A percentile compares a stretch with the other conserved stretches of the same genome.
Evolutionary conservation across 2,888 invertebrate genomes (phyloP).

Genomic region (Abrostola tripartita): DNA sequence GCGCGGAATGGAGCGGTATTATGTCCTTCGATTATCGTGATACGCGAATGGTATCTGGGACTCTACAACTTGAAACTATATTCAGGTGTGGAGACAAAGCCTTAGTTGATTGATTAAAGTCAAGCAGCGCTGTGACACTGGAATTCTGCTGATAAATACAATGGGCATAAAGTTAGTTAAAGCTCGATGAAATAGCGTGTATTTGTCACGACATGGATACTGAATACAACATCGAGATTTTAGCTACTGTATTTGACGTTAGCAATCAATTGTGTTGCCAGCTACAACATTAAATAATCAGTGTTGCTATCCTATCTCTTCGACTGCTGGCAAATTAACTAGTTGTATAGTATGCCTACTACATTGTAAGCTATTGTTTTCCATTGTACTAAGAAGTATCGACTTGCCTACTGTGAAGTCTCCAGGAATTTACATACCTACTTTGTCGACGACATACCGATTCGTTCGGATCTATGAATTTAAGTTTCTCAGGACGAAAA

Average conservation of each 20-base stretch:
- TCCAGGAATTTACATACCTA: neutral
- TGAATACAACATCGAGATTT: conserved; percentile 1
- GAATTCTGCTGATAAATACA: neutral
- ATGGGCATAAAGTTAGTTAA: neutral
- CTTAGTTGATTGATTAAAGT: neutral
- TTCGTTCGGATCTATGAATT: neutral
- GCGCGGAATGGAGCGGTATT: conserved; percentile 7
- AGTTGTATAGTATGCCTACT: neutral
- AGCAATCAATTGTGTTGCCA: neutral
- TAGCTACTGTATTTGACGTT: neutral
- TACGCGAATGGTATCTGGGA: neutral
- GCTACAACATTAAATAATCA: neutral
- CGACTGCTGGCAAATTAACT: too few relatives aligned
- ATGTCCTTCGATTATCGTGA: conserved; percentile 3
- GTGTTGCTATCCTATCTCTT: neutral
- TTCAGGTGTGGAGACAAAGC: too few relatives aligned
- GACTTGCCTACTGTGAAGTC: neutral
- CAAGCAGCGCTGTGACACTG: neutral
- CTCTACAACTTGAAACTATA: too few relatives aligned
- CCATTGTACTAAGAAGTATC: conserved; percentile 12
- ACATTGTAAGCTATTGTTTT: conserved; percentile 16
- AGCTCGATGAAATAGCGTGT: conserved; percentile 1
- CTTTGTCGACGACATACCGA: conserved; percentile 1
- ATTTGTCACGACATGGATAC: neutral
- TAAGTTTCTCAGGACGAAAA: conserved; percentile 3